phyloP scores from a whole-genome alignment of 2,113 vertebrate genomes.

The Rhea americana region DNA sequence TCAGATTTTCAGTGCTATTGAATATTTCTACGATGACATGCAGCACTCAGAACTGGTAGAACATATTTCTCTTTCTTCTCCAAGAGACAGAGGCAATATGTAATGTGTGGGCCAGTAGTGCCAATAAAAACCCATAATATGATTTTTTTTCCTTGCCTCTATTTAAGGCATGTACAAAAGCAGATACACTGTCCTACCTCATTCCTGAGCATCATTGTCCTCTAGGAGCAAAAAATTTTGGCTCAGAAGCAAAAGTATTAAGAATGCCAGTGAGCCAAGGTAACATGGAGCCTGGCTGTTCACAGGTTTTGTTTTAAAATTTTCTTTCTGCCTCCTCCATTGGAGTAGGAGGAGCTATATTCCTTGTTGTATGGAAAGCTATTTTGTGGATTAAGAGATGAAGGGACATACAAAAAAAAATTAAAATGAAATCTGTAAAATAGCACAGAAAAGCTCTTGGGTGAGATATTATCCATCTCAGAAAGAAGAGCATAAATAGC shows the following conservation, averaged over 20 bases:
- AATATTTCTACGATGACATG: background rate
- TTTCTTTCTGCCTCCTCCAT: background rate
- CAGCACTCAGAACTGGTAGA: background rate
- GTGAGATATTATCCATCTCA: background rate
- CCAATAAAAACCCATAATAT: background rate
- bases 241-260: background rate
- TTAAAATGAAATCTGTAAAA: background rate
- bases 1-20: background rate
- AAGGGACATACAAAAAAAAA: background rate
- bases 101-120: fast-evolving
- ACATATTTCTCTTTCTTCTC: background rate
- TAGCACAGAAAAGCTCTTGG: background rate
- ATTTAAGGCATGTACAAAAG: background rate
- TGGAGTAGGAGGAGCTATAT: background rate
- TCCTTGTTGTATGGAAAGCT: background rate
- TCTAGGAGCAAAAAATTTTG: background rate
- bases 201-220: background rate
- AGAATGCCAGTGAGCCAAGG: background rate
- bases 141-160: background rate
- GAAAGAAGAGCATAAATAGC: background rate
- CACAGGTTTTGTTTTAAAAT: background rate
- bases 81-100: background rate
- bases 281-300: background rate
- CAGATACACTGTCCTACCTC: background rate
- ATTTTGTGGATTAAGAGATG: background rate